phyloP scores from a whole-genome alignment of 2,888 invertebrate genomes.

The Tetropium fuscum region DNA sequence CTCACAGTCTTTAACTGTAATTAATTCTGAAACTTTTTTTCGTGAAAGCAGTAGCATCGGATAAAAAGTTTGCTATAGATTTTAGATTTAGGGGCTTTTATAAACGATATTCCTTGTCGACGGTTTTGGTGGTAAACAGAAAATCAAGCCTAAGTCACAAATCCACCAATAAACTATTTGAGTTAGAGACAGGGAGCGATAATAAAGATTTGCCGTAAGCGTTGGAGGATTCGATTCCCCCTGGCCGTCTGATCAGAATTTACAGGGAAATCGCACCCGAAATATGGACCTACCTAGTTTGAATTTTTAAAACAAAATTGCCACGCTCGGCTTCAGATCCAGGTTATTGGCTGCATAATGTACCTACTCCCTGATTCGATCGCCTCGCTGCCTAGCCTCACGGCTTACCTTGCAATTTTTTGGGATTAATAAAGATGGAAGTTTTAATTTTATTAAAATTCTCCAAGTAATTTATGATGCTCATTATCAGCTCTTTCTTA shows the following conservation, averaged over 20 bases:
- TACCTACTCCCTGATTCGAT: conserved; percentile 20
- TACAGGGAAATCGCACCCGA: conserved; percentile 50
- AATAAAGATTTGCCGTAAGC: conserved; percentile 58
- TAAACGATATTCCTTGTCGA: conserved; percentile 44
- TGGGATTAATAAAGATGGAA: conserved; percentile 17
- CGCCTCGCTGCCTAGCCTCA: background rate
- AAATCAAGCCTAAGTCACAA: conserved; percentile 48
- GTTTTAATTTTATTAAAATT: conserved; percentile 27
- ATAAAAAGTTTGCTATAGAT: conserved; percentile 34
- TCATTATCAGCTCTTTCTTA: conserved; percentile 19
- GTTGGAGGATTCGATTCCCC: conserved; percentile 51
- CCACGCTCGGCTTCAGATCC: conserved; percentile 39
- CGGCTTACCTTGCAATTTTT: conserved; percentile 23
- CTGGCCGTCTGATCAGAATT: conserved; percentile 54
- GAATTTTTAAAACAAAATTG: conserved; percentile 51
- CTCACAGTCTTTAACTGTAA: conserved; percentile 23
- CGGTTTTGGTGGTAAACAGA: conserved; percentile 44
- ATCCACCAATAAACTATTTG: conserved; percentile 56
- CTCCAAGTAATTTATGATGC: conserved; percentile 21
- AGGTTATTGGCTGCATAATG: conserved; percentile 46
- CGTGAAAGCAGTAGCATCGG: conserved; percentile 16
- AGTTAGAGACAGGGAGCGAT: conserved; percentile 56
- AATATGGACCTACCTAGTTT: conserved; percentile 48
- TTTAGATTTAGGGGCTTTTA: conserved; percentile 31
- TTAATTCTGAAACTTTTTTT: conserved; percentile 23